These are phyloP conservation scores for Harpagoxenus sublaevis DNA, from an alignment of 2,888 invertebrate species.

Conservation along the genomic window DNA sequence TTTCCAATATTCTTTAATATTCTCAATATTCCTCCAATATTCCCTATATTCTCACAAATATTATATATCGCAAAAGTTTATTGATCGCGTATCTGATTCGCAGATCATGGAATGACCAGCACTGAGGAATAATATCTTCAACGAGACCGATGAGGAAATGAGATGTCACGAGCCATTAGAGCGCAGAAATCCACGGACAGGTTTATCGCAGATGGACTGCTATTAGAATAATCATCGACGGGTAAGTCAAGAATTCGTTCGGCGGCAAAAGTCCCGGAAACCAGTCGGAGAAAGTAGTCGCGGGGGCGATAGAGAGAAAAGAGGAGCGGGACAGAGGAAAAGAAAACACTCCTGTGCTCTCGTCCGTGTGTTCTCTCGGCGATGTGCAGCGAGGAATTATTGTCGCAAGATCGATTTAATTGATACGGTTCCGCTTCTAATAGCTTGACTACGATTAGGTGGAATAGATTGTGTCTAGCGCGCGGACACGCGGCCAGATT, in stretches of 20 bases:
- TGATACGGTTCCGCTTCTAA: constrained; percentile 68
- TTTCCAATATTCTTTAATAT: constrained; percentile 4
- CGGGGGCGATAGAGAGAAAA: not conserved
- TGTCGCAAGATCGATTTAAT: constrained; percentile 66
- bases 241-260: not conserved
- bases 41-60: not conserved
- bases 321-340: not conserved
- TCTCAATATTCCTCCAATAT: not conserved
- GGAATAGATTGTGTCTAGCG: constrained; percentile 69
- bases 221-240: constrained; percentile 40
- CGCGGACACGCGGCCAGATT: constrained; percentile 62
- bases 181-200: constrained; percentile 28
- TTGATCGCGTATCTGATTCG: not conserved
- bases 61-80: not conserved
- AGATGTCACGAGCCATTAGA: not conserved
- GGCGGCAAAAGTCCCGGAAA: constrained; percentile 1
- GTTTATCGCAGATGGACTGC: constrained; percentile 24
- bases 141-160: not conserved
- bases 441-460: constrained; percentile 64
- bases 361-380: not conserved
- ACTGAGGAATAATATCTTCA: not conserved
- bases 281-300: constrained; percentile 31
- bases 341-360: not conserved
- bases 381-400: constrained; percentile 14
- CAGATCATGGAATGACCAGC: not conserved